phyloP scores from a whole-genome alignment of 2,113 vertebrate species.

The Tachuris rubrigastra region DNA sequence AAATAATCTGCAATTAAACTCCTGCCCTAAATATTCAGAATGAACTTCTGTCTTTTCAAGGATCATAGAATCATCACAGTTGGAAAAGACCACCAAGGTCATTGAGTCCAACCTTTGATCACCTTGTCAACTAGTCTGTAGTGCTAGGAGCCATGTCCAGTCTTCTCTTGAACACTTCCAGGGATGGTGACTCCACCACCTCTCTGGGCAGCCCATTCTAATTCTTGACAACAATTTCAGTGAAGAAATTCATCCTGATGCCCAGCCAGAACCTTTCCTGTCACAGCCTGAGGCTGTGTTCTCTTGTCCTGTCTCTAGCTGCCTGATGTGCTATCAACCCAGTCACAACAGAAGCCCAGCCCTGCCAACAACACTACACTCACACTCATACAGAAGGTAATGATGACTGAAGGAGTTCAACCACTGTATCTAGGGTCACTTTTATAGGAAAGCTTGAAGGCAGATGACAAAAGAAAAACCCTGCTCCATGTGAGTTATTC shows the following conservation, averaged over 20 bases:
- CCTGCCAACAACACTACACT: not conserved
- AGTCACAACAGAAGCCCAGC: not conserved
- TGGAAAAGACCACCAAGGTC: not conserved
- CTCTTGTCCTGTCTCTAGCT: not conserved
- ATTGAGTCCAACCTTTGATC: not conserved
- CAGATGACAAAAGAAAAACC: slow-evolving; percentile 34
- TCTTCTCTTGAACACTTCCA: not conserved
- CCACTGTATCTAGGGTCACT: not conserved
- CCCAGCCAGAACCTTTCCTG: not conserved
- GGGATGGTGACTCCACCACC: not conserved
- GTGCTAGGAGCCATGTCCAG: not conserved
- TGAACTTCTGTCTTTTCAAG: not conserved
- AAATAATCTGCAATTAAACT: not conserved
- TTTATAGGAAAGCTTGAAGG: slow-evolving; percentile 27
- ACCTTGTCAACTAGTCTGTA: not conserved
- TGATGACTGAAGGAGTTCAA: not conserved
- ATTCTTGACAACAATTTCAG: not conserved
- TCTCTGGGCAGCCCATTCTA: not conserved
- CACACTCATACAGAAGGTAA: not conserved
- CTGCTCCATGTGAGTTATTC: slow-evolving; percentile 47
- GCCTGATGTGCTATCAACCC: not conserved
- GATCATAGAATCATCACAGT: not conserved
- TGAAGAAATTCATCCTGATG: not conserved
- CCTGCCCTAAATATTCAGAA: not conserved
- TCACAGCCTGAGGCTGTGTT: not conserved